Evolutionary conservation across 2,888 invertebrate species (phyloP), one percentile per base, ranked within the genome.

Genomic region (Agrilus mali): DNA sequence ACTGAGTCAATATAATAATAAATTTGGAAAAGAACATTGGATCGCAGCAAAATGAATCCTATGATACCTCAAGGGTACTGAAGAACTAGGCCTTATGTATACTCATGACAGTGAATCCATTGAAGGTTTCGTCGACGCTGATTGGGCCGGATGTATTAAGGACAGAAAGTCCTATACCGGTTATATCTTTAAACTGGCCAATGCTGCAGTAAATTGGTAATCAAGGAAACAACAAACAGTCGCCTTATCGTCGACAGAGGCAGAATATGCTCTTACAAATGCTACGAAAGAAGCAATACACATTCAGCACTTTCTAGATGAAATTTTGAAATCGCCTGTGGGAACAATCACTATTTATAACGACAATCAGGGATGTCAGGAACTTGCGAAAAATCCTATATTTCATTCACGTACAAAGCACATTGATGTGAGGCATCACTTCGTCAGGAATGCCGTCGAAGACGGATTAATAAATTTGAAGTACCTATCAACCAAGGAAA

Each of bases 111-210:
- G 8, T 8, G 31, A 33, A 7, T 15, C 35, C 12, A 8, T 50
- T 15, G 32, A 27, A 33, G 50, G 39, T 2, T 48, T 44, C 38
- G 44, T 43, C 1, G 53, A 53, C 33, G 45, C 47, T 20, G 50
- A 54, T 40, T 51, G 51, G 53, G 51, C 41, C 36, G 41, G 38
- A 8, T 47, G 48, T 37, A 39, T 36, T 8, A 37, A 22, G 4
- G 50, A 48, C 35, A 36, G 50, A n/a, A 51, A 49, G 44, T 51
- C 48, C 31, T 44, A 43, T n/a, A 52, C 47, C 20, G 51, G 52
- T 2, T 49, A 36, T 31, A 38, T 46, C 6, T 41, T 50, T 20
- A 41, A 46, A 16, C 39, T 40, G 0, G 38, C 27, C n/a, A 31
- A 40, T 14, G 39, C 38, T 22, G 36, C 38, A 5, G 39, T 46